Conservation (phyloP, 2,797 vertebrate species). For the Micrastur ruficollis region DNA sequence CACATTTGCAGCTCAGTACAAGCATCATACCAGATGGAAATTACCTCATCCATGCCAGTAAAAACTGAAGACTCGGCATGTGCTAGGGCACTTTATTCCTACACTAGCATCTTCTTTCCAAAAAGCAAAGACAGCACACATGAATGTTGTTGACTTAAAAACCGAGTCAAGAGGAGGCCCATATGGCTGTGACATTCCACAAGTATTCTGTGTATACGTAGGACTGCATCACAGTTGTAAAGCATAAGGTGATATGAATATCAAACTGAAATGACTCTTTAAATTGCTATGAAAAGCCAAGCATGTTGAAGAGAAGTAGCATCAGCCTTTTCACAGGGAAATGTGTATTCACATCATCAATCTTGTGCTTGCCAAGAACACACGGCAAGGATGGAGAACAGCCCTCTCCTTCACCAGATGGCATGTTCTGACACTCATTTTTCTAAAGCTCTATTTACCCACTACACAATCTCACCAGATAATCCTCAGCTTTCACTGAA, state of each 20-base stretch:
- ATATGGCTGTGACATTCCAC: neutral
- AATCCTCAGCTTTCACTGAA: neutral
- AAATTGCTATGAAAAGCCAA: neutral
- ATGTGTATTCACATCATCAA: neutral
- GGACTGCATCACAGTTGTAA: neutral
- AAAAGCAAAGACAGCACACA: neutral
- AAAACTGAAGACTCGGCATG: neutral
- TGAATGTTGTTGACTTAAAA: neutral
- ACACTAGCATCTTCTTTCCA: neutral
- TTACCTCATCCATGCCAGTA: neutral
- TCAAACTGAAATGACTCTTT: neutral
- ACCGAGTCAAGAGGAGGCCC: fast-evolving
- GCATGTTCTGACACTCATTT: neutral
- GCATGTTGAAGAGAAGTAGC: neutral
- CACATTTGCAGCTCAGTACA: neutral
- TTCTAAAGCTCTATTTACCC: neutral
- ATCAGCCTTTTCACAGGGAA: neutral
- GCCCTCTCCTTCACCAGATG: neutral
- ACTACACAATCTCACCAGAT: neutral
- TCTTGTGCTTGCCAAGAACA: neutral
- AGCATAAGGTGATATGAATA: neutral
- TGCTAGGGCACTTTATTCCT: neutral
- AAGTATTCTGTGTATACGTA: neutral
- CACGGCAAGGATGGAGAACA: neutral
- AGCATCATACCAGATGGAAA: neutral